Conservation (phyloP, 1,140 invertebrate genomes). For the Acromyrmex charruanus region DNA sequence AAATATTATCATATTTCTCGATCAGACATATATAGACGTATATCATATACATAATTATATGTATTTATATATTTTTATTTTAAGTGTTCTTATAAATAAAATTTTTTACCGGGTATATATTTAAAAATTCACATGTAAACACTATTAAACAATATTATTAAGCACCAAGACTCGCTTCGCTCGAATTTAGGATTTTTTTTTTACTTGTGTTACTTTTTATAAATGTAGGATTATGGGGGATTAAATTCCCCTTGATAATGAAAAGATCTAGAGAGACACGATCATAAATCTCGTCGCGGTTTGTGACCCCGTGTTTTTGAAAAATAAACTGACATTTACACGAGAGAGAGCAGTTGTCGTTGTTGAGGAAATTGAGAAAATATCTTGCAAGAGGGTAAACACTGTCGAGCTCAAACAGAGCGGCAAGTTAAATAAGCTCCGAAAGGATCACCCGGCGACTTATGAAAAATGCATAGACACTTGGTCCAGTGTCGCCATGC, state of each 20-base stretch:
- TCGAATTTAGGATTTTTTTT: too few species aligned
- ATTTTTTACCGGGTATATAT: too few species aligned
- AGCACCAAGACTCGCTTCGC: too few species aligned
- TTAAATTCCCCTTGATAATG: conserved; percentile 20
- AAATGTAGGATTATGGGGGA: not conserved
- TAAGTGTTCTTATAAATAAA: too few species aligned
- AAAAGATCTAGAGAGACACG: not conserved
- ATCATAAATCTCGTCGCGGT: conserved; percentile 36
- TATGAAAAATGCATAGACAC: conserved; percentile 55
- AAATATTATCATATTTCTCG: too few species aligned
- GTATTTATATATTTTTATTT: too few species aligned
- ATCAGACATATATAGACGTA: too few species aligned
- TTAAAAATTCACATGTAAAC: too few species aligned
- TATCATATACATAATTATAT: too few species aligned
- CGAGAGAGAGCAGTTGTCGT: not conserved
- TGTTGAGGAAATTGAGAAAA: conserved; percentile 41
- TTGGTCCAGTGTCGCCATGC: conserved; percentile 10
- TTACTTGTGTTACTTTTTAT: not conserved
- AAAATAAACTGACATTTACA: conserved; percentile 50
- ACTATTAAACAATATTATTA: too few species aligned
- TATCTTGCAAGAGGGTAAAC: not conserved
- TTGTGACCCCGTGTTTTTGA: conserved; percentile 6
- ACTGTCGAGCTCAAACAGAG: not conserved
- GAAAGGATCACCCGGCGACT: conserved; percentile 23
- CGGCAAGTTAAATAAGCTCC: conserved; percentile 50